Conservation (phyloP, 2,888 invertebrate species). For the Catocala nupta region DNA sequence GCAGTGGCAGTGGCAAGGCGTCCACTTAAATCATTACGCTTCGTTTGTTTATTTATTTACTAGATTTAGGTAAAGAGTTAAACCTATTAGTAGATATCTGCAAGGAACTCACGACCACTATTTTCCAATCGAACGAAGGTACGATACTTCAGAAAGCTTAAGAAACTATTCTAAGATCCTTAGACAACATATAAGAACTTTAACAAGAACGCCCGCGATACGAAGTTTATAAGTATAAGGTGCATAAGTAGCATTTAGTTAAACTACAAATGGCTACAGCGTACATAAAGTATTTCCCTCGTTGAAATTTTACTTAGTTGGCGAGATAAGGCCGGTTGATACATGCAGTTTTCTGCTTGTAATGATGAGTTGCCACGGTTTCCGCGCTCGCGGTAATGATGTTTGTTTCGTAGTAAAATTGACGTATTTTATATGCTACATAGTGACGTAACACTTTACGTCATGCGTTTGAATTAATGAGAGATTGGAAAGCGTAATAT, state of each 20-base stretch:
- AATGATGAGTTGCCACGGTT: background rate
- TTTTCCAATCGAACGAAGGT: no score
- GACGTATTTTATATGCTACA: background rate
- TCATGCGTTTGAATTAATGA: no score
- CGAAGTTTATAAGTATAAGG: constrained; percentile 7
- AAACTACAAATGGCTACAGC: constrained; percentile 4
- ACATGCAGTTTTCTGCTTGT: constrained; percentile 2
- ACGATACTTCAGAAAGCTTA: no score
- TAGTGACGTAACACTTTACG: no score
- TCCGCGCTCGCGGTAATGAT: background rate
- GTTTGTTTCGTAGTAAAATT: background rate
- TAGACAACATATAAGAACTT: background rate
- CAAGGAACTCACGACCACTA: no score
- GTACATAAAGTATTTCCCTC: background rate
- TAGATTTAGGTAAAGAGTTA: no score
- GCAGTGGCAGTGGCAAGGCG: no score
- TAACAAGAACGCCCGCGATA: background rate
- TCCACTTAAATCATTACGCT: no score
- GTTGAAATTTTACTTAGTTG: constrained; percentile 1
- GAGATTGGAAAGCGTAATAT: no score
- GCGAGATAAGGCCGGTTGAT: constrained; percentile 9
- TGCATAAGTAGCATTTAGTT: constrained; percentile 16
- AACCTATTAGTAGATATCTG: no score
- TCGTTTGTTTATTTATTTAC: no score
- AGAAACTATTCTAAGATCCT: no score